phyloP scores from a whole-genome alignment of 2,797 vertebrate species.

The Chiloscyllium punctatum region DNA sequence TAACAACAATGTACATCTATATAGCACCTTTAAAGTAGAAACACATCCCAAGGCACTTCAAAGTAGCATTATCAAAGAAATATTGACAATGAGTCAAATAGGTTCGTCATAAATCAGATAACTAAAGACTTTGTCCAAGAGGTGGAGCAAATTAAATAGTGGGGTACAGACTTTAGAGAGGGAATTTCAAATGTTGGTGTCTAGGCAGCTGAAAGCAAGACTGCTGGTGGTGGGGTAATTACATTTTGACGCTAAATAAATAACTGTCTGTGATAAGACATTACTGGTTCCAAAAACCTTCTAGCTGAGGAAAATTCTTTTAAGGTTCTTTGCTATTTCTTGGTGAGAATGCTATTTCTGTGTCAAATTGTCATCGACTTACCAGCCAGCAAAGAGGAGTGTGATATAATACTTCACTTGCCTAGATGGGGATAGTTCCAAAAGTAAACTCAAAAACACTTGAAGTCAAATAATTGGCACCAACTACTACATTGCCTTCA shows the following conservation, averaged over 20 bases:
- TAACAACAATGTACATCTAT: neutral
- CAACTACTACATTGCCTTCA: neutral
- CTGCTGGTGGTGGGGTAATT: neutral
- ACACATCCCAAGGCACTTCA: neutral
- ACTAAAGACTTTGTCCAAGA: neutral
- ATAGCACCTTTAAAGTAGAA: neutral
- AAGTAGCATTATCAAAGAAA: neutral
- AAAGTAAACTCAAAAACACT: neutral
- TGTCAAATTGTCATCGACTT: neutral
- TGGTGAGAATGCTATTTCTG: neutral
- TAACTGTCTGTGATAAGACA: neutral
- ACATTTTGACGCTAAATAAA: neutral
- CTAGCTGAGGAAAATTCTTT: neutral
- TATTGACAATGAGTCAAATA: neutral
- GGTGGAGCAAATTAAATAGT: neutral
- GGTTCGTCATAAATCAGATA: neutral
- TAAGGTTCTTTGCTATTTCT: neutral
- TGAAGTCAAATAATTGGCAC: neutral
- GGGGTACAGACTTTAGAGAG: neutral
- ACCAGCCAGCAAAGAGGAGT: neutral
- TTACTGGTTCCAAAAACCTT: neutral
- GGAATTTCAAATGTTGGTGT: neutral
- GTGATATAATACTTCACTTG: neutral
- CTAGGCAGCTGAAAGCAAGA: neutral
- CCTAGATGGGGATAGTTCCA: neutral